A percentile compares a stretch with the other conserved stretches of the same genome.
These are phyloP conservation scores for Drosophila auraria DNA, from an alignment of 1,140 invertebrate genomes.

Conservation along the genomic window DNA sequence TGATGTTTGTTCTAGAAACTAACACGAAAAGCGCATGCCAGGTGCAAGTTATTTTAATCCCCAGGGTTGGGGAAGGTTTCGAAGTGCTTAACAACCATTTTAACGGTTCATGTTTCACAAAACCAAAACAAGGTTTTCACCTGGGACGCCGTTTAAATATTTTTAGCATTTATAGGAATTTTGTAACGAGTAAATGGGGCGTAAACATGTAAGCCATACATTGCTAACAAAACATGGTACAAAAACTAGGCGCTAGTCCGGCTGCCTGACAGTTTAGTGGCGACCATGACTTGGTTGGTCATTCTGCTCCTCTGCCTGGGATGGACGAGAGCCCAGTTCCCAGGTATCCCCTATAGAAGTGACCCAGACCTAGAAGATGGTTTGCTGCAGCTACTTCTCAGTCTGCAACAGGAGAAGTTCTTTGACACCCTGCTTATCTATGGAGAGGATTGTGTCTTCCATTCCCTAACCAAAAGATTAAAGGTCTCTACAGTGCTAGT, in stretches of 20 bases:
- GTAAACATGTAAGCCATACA: background rate
- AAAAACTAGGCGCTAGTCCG: background rate
- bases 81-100: background rate
- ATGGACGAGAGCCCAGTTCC: background rate
- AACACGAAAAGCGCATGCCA: constrained; percentile 10
- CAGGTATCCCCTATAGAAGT: background rate
- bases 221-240: background rate
- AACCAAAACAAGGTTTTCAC: background rate
- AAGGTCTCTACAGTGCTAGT: constrained; percentile 34
- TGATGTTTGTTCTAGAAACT: background rate
- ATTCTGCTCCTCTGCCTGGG: constrained; percentile 9
- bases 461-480: constrained; percentile 16
- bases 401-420: constrained; percentile 23
- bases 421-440: constrained; percentile 55
- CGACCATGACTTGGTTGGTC: constrained; percentile 24
- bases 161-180: background rate
- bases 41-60: background rate
- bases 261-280: constrained; percentile 9
- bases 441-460: constrained; percentile 44
- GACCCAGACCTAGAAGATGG: background rate
- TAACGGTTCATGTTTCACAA: background rate
- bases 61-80: background rate
- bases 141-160: background rate
- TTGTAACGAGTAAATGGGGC: background rate
- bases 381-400: constrained; percentile 23